phyloP scores from a whole-genome alignment of 2,888 invertebrate genomes.

The Lypha dubia region DNA sequence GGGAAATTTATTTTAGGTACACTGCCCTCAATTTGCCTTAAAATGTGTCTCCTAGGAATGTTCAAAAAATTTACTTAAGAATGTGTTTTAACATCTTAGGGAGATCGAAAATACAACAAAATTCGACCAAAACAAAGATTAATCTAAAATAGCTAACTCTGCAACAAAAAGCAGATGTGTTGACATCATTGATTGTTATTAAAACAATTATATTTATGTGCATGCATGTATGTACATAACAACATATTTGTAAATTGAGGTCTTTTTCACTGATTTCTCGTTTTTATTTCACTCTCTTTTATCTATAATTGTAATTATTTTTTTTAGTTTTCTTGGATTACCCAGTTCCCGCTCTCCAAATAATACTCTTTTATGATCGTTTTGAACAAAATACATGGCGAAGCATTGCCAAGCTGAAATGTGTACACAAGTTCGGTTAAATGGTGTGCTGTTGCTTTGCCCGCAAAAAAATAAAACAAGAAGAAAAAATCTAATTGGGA shows the following conservation, averaged over 20 bases:
- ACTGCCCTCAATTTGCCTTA: too few species aligned
- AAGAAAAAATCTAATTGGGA: slow-evolving; percentile 66
- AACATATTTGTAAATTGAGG: slow-evolving; percentile 52
- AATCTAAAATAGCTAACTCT: too few species aligned
- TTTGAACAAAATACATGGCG: slow-evolving; percentile 52
- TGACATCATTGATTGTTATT: slow-evolving; percentile 45
- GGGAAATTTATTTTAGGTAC: too few species aligned
- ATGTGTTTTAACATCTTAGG: too few species aligned
- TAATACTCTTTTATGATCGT: slow-evolving; percentile 57
- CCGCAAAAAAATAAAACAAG: slow-evolving; percentile 37
- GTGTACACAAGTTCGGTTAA: slow-evolving; percentile 10
- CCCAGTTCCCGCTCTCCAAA: slow-evolving; percentile 18
- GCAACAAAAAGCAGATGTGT: too few species aligned
- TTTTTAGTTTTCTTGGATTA: neutral
- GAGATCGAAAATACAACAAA: too few species aligned
- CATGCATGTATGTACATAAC: slow-evolving; percentile 34
- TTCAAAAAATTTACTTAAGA: too few species aligned
- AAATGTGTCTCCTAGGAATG: too few species aligned
- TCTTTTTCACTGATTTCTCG: slow-evolving; percentile 66
- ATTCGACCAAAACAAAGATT: too few species aligned
- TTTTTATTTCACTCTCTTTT: slow-evolving; percentile 54
- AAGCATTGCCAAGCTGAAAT: slow-evolving; percentile 57
- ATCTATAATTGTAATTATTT: slow-evolving; percentile 23
- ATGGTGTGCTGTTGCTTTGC: slow-evolving; percentile 38
- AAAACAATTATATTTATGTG: slow-evolving; percentile 53